Evolutionary conservation across 2,797 vertebrate genomes (phyloP).

Genomic region (Danio kyathit): DNA sequence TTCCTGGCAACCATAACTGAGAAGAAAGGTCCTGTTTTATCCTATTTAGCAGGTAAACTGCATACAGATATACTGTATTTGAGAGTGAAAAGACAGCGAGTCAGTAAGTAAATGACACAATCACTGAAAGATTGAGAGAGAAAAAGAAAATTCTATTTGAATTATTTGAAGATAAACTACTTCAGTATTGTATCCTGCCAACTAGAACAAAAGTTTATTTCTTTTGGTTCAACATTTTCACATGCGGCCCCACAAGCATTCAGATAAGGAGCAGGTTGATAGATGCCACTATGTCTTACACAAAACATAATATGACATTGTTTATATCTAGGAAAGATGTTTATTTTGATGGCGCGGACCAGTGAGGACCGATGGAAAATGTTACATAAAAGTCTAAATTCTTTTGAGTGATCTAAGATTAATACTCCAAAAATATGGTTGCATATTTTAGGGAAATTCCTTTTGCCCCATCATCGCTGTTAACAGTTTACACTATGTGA

Average conservation of each 20-base stretch:
- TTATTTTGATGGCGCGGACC: constrained; percentile 54
- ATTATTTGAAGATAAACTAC: background rate
- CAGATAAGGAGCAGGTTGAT: constrained; percentile 37
- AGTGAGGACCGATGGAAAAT: constrained; percentile 58
- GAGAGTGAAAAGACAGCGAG: background rate
- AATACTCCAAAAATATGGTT: constrained; percentile 27
- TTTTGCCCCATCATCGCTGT: constrained; percentile 14
- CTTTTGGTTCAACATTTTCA: constrained; percentile 29
- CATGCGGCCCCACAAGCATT: constrained; percentile 11
- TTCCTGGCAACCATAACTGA: constrained; percentile 67
- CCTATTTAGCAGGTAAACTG: background rate
- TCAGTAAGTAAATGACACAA: background rate
- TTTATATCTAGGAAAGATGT: constrained; percentile 53
- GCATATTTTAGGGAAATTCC: constrained; percentile 33
- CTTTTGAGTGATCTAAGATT: constrained; percentile 44
- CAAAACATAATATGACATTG: constrained; percentile 56
- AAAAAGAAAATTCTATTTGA: background rate
- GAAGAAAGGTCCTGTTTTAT: constrained; percentile 35
- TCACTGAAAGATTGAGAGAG: background rate
- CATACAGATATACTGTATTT: constrained; percentile 17
- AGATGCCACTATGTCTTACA: constrained; percentile 27
- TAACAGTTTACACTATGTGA: constrained; percentile 22
- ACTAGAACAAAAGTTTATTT: constrained; percentile 26
- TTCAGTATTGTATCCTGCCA: background rate
- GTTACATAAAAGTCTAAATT: constrained; percentile 53